These are phyloP conservation scores for Girardinus metallicus DNA, from an alignment of 2,797 vertebrate species.

Conservation along the genomic window DNA sequence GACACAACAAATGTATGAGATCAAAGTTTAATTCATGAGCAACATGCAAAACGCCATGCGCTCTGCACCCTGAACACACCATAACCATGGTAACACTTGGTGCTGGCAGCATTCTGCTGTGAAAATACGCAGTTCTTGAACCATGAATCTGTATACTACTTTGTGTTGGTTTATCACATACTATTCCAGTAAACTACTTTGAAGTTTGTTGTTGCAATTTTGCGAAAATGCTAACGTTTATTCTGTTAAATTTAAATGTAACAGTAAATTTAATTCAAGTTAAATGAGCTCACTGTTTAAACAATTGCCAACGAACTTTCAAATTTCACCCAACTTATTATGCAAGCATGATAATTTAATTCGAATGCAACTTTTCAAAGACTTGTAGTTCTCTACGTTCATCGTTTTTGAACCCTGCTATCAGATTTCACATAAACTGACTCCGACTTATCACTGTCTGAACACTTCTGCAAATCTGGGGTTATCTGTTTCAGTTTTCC, in stretches of 20 bases:
- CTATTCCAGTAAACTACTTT: background rate
- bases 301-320: background rate
- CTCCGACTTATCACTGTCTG: slow-evolving; percentile 5
- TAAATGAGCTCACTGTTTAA: background rate
- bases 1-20: background rate
- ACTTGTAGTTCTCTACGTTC: background rate
- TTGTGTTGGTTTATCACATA: background rate
- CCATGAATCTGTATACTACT: background rate
- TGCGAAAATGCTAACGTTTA: background rate
- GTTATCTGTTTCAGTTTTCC: background rate
- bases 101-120: background rate
- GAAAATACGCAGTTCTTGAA: background rate
- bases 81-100: background rate
- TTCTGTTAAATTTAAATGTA: background rate
- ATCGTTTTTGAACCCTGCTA: background rate
- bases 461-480: background rate
- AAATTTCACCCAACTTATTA: background rate
- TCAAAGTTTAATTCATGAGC: background rate
- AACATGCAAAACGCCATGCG: background rate
- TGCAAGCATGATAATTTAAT: background rate
- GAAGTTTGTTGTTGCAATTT: background rate
- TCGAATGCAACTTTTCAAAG: background rate
- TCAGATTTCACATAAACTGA: slow-evolving; percentile 1
- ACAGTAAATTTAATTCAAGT: background rate
- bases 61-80: background rate